Base-by-base conservation (phyloP, 2,113 vertebrate genomes). In the Ptyas mucosa region DNA sequence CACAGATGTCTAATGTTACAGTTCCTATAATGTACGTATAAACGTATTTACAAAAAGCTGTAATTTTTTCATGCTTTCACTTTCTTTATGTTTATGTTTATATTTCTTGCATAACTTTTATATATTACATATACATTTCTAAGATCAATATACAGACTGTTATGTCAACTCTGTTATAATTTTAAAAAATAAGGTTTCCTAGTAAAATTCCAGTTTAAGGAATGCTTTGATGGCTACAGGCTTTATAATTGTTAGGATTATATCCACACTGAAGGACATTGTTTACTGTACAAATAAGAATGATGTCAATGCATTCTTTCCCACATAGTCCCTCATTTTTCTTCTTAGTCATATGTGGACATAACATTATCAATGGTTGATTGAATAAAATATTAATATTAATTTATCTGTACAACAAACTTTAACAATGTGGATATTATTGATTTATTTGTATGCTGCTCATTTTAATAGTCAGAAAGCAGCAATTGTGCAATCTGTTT, bases 401-500 rank as follows among this genome's bases (percentile, higher is more conserved):
- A 49, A 61, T 52, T 51, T 21, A 14, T 85, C 26, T 55, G 90
- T 85, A n/a, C 81, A 93, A 15, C 75, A 18, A 53, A 39, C 18
- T 9, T 87, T 81, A 92, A 89, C 20, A 18, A 64, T 58, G 34
- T 81, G 34, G 34, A 20, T 81, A 39, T 34, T 39, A 39, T 81
- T 81, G 75, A 81, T 81, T 81, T 43, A 39, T 43, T 39, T 81
- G 75, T 81, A 21, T 81, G 34, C 34, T 43, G 93, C 61, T 26
- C 91, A 91, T 46, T 85, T 12, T 75, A 64, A 95, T 18, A 88
- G n/a, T 9, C 23, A 90, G 6, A 94, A 75, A 85, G 92, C 51
- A 90, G 94, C 1, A 87, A 0, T 39, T 1, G 86, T 51, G 7
- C 0, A 26, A 1, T 89, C 18, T n/a, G 29, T 53, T 2, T 75